phyloP scores from a whole-genome alignment of 2,888 invertebrate genomes.

The Philhelius pedissequus region DNA sequence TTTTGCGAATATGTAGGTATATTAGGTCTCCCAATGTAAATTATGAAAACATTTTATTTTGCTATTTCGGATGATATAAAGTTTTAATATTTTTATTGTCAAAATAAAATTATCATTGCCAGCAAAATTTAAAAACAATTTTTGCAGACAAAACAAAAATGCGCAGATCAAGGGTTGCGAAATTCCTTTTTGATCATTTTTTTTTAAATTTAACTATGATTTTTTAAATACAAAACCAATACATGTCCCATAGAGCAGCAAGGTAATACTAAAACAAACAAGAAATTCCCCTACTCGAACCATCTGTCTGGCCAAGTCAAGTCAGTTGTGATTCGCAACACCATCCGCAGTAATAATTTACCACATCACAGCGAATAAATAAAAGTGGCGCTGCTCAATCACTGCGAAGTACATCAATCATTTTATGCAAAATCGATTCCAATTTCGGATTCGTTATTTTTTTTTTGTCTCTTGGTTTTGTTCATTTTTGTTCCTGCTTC shows the following conservation, averaged over 20 bases:
- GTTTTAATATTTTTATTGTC: no score
- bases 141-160: neutral
- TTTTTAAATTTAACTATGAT: neutral
- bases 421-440: conserved; percentile 70
- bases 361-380: conserved; percentile 64
- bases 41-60: no score
- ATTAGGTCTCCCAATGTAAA: no score
- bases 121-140: no score
- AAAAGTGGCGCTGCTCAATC: conserved; percentile 70
- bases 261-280: neutral
- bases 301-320: conserved; percentile 47
- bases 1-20: no score
- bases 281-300: neutral
- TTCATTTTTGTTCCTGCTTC: conserved; percentile 28
- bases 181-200: no score
- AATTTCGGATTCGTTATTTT: conserved; percentile 46
- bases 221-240: neutral
- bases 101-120: no score
- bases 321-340: conserved; percentile 53
- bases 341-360: conserved; percentile 66
- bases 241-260: neutral
- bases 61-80: no score
- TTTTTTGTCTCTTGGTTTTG: neutral
- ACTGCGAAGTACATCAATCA: conserved; percentile 70
- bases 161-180: no score